Evolutionary conservation across 2,888 invertebrate genomes (phyloP).

Genomic region (Neoitamus cyanurus): DNA sequence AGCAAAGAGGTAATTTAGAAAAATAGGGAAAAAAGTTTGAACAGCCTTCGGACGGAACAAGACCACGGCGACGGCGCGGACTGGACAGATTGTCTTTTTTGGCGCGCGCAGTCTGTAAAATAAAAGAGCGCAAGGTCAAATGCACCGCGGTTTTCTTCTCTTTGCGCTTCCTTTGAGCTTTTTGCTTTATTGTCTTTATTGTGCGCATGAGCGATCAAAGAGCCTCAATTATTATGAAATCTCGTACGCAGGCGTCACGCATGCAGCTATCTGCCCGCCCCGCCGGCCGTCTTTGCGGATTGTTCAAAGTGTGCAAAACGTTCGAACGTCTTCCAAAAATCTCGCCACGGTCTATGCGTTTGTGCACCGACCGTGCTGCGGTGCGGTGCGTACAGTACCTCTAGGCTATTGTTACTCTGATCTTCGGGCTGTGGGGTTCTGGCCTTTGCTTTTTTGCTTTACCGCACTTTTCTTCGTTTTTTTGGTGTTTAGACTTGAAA

Average conservation of each 20-base stretch:
- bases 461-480: not conserved
- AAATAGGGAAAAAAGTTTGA: not conserved
- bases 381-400: not conserved
- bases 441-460: not conserved
- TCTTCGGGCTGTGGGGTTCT: not conserved
- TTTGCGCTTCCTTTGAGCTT: not conserved
- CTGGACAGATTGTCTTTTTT: not conserved
- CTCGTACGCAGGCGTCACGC: not conserved
- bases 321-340: not conserved
- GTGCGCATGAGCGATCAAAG: not conserved
- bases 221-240: constrained; percentile 2
- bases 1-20: constrained; percentile 8
- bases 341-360: not conserved
- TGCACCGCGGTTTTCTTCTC: constrained; percentile 12
- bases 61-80: not conserved
- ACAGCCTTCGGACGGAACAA: constrained; percentile 2
- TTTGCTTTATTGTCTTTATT: not conserved
- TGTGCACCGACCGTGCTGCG: not conserved
- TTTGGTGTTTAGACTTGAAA: constrained; percentile 2
- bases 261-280: not conserved
- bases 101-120: constrained; percentile 3
- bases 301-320: not conserved
- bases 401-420: not conserved
- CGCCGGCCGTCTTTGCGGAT: not conserved
- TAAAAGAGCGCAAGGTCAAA: constrained; percentile 43